Percentiles rank a stretch among this genome's conserved stretches.
Evolutionary conservation across 2,113 vertebrate genomes (phyloP).

Genomic region (Chitala chitala): DNA sequence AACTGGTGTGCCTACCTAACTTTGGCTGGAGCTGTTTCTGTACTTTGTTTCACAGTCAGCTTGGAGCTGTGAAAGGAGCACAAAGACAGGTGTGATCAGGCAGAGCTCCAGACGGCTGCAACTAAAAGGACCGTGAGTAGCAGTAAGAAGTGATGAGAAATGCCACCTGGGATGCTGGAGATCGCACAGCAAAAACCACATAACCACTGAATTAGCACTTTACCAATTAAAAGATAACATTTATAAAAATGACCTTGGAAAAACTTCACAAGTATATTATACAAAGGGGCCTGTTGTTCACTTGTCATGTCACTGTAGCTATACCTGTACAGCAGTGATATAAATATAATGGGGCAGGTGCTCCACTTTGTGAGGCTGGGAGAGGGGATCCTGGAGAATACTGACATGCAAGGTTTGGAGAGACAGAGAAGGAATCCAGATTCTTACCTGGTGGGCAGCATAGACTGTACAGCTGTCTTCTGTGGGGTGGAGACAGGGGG

Average conservation of each 20-base stretch:
- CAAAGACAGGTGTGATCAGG: background rate
- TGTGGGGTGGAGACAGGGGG: slow-evolving; percentile 6
- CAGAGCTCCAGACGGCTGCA: too few species aligned
- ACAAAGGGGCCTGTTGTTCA: too few species aligned
- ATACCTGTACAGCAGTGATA: background rate
- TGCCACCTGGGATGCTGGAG: too few species aligned
- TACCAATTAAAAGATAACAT: too few species aligned
- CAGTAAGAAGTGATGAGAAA: background rate
- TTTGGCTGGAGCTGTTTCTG: background rate
- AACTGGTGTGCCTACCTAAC: background rate
- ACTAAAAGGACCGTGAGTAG: too few species aligned
- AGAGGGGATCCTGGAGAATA: background rate
- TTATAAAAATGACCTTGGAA: too few species aligned
- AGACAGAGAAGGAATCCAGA: background rate
- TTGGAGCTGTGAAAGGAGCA: slow-evolving; percentile 7
- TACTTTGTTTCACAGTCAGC: background rate
- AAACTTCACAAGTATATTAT: too few species aligned
- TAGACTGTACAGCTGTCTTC: background rate
- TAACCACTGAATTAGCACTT: too few species aligned
- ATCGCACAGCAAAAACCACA: too few species aligned
- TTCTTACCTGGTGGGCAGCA: background rate
- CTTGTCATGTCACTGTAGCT: too few species aligned
- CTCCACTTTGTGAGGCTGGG: background rate
- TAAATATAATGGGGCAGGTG: background rate
- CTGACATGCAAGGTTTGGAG: background rate